A percentile compares a stretch with the other conserved stretches of the same genome.
Evolutionary conservation across 1,140 invertebrate genomes (phyloP).

Genomic region (Pseudomyrmex pallidus): DNA sequence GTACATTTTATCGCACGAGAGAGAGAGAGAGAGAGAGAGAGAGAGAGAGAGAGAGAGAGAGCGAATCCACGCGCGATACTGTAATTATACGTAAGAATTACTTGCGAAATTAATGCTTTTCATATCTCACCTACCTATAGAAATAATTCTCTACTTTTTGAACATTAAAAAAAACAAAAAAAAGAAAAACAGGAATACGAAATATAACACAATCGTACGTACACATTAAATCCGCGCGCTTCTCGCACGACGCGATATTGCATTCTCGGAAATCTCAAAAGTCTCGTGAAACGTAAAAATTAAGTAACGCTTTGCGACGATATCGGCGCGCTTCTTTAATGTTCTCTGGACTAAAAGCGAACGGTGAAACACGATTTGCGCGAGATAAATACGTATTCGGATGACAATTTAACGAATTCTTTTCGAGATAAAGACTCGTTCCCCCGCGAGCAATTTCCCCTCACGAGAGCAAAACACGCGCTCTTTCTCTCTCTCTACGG

Average conservation of each 20-base stretch:
- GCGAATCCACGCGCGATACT: background rate
- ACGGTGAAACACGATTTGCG: background rate
- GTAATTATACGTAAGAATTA: background rate
- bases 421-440: conserved; percentile 6
- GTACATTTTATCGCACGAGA: background rate
- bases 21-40: background rate
- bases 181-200: no score
- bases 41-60: background rate
- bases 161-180: background rate
- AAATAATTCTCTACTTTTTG: background rate
- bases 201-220: no score
- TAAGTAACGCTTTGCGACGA: background rate
- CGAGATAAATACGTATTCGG: background rate
- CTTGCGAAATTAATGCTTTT: background rate
- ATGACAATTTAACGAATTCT: conserved; percentile 41
- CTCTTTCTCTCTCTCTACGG: background rate
- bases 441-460: background rate
- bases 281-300: conserved; percentile 17
- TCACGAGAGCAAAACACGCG: background rate
- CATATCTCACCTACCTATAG: background rate
- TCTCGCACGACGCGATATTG: background rate
- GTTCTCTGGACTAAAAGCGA: background rate
- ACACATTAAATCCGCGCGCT: no score
- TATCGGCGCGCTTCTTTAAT: background rate
- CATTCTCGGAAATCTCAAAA: background rate